These are phyloP conservation scores for Thomomys bottae DNA, from an alignment of 2,113 vertebrate genomes.

Conservation along the genomic window DNA sequence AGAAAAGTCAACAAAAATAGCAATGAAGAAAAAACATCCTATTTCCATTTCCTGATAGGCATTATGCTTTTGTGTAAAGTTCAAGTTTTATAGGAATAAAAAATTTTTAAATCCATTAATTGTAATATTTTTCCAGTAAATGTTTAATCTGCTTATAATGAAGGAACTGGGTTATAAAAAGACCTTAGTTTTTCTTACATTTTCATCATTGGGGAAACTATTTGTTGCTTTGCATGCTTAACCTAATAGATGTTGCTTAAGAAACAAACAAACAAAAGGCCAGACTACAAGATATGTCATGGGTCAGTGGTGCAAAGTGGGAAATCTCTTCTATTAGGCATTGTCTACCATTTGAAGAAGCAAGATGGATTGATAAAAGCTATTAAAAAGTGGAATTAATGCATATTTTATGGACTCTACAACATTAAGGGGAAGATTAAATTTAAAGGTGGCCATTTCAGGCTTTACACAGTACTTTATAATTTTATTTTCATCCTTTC, in stretches of 20 bases:
- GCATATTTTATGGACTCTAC: slow-evolving; percentile 85
- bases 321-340: slow-evolving; percentile 64
- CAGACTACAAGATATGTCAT: slow-evolving; percentile 65
- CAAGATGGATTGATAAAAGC: slow-evolving; percentile 84
- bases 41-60: too few species aligned
- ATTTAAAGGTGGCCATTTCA: slow-evolving; percentile 83
- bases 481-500: slow-evolving; percentile 83
- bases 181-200: background rate
- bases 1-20: too few species aligned
- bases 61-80: background rate
- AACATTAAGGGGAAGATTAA: slow-evolving; percentile 85
- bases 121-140: slow-evolving; percentile 32
- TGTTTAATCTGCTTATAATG: slow-evolving; percentile 9
- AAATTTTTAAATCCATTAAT: slow-evolving; percentile 6
- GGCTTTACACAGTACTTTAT: slow-evolving; percentile 80
- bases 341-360: slow-evolving; percentile 73
- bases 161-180: slow-evolving; percentile 38
- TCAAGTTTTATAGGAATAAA: background rate
- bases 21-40: too few species aligned
- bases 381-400: slow-evolving; percentile 85
- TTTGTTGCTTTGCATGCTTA: slow-evolving; percentile 62
- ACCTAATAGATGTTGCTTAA: slow-evolving; percentile 64
- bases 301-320: slow-evolving; percentile 52
- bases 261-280: slow-evolving; percentile 42
- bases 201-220: slow-evolving; percentile 2